A percentile compares a stretch with the other conserved stretches of the same genome.
phyloP scores from a whole-genome alignment of 2,888 invertebrate genomes.

The Vanessa cardui region DNA sequence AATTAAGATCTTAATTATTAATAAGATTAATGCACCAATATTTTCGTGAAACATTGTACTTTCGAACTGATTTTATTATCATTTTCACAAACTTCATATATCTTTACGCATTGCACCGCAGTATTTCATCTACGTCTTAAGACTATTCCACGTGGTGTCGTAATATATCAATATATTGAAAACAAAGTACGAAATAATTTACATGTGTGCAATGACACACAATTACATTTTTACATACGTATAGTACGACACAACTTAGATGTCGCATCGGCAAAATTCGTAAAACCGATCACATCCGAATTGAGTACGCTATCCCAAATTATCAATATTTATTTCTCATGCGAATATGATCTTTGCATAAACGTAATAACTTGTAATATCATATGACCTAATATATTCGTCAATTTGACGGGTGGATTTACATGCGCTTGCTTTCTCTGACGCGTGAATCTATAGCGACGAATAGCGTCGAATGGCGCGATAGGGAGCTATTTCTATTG shows the following conservation, averaged over 20 bases:
- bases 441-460: no score
- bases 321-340: no score
- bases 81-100: conserved; percentile 18
- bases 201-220: background rate
- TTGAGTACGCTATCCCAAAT: no score
- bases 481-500: no score
- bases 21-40: conserved; percentile 33
- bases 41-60: conserved; percentile 34
- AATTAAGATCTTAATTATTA: conserved; percentile 12
- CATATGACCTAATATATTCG: no score
- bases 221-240: background rate
- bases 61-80: conserved; percentile 32
- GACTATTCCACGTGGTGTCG: background rate
- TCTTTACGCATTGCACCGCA: conserved; percentile 11
- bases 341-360: no score
- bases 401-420: no score
- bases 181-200: background rate
- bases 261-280: no score
- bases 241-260: background rate
- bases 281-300: no score
- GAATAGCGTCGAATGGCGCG: no score
- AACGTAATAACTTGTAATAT: no score
- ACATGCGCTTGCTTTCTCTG: no score
- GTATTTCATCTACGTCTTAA: background rate
- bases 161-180: background rate